Base-by-base conservation (phyloP, 2,888 invertebrate species). In the Calameuta idolon region DNA sequence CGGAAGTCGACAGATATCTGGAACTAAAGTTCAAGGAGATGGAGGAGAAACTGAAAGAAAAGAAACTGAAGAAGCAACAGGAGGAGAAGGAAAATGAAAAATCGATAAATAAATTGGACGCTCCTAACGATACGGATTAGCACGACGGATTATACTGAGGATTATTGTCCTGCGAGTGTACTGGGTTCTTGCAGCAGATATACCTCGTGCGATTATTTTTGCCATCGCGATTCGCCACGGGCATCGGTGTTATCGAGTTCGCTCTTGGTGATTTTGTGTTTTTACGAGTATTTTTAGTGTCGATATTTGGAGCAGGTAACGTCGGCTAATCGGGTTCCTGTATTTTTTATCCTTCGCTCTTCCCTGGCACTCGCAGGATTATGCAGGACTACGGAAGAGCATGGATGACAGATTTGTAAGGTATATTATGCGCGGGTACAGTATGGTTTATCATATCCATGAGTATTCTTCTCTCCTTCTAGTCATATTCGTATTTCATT, bases 21-120 rank as follows among this genome's bases (percentile, higher is more conserved):
- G 96, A 96, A 15, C 92, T 96, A 79, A 97, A 97, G 90, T 97
- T 96, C 89, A 95, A 96, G 92, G 97, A 97, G 92, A 96, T 96
- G 95, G 97, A 97, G 91, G 96, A 96, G 83, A 95, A 96, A 91
- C 94, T 96, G 92, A 94, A 94, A 79, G 94, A 95, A 87, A 93
- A 94, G 84, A 95, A 96, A 83, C 76, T 88, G 37, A 90, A 90
- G 78, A 90, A 90, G 69, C 86, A 88, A 12, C 86, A 89, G 75
- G 87, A 89, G 34, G 81, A 83, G 34, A 82, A 84, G 12, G 85
- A 88, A 69, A 88, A 89, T 73, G 86, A 87, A 30, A 84, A 85
- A 77, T 73, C 73, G 55, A 74, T n/a, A 73, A 74, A 78, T 30
- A 84, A 85, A 40, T 55, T 79, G 5, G 80, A 84, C 73, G 73